Evolutionary conservation across 2,888 invertebrate species (phyloP).

Genomic region (Diabrotica balteata): DNA sequence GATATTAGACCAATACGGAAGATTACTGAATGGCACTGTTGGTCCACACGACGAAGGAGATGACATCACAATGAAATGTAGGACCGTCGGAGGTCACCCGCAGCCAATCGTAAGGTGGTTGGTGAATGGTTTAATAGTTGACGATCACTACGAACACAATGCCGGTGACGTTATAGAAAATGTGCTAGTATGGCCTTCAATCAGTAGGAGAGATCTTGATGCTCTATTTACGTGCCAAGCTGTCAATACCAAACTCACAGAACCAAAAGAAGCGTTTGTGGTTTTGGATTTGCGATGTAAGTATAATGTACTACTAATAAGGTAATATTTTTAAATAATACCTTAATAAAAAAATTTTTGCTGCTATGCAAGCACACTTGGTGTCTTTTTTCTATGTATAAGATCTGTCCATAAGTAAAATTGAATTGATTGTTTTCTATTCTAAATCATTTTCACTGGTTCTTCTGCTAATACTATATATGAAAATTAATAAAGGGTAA

Average conservation of each 20-base stretch:
- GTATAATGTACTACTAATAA: slow-evolving; percentile 50
- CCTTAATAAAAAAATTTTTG: too few species aligned
- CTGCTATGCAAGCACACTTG: background rate
- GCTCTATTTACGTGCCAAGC: slow-evolving; percentile 89
- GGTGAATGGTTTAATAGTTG: slow-evolving; percentile 79
- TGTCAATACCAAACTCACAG: slow-evolving; percentile 82
- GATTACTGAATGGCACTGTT: slow-evolving; percentile 79
- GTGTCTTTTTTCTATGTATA: too few species aligned
- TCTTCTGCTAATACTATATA: too few species aligned
- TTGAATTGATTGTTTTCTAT: too few species aligned
- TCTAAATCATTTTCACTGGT: too few species aligned
- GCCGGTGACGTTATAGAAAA: slow-evolving; percentile 88
- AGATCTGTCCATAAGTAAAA: too few species aligned
- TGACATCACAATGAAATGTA: slow-evolving; percentile 83
- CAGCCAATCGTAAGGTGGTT: slow-evolving; percentile 82
- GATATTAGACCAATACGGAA: slow-evolving; percentile 85
- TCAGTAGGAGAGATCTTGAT: slow-evolving; percentile 81
- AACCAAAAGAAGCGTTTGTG: slow-evolving; percentile 78
- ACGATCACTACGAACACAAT: slow-evolving; percentile 84
- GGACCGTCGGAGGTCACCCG: slow-evolving; percentile 86
- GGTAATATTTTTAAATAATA: too few species aligned
- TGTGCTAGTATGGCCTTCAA: slow-evolving; percentile 75
- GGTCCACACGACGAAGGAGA: slow-evolving; percentile 88
- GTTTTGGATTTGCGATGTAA: slow-evolving; percentile 82
- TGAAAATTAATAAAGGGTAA: too few species aligned